Evolutionary conservation across 2,113 vertebrate genomes (phyloP).

Genomic region (Rostratula benghalensis): DNA sequence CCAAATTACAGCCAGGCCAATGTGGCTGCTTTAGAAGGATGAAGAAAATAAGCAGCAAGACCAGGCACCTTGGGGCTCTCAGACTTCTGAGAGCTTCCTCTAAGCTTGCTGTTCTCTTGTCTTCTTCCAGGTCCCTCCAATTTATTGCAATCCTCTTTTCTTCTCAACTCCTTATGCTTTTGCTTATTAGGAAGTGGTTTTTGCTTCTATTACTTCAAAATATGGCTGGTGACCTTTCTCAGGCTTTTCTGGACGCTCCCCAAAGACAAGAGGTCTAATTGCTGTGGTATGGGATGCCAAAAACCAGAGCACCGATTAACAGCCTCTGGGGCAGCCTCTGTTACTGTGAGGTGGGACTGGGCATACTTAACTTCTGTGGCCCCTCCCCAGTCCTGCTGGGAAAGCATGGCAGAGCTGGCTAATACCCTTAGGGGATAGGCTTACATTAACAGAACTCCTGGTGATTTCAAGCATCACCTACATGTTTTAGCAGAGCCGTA

Average conservation of each 20-base stretch:
- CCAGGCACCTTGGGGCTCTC: not conserved
- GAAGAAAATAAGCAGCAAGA: not conserved
- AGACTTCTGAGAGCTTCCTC: not conserved
- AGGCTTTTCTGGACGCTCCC: not conserved
- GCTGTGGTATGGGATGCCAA: not conserved
- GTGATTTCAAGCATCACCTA: not conserved
- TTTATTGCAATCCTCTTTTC: not conserved
- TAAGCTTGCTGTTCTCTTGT: not conserved
- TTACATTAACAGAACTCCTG: not conserved
- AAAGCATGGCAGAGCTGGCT: not conserved
- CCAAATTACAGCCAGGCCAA: not conserved
- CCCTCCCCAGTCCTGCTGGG: not conserved
- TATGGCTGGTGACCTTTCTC: not conserved
- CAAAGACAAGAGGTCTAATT: not conserved
- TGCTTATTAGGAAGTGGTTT: not conserved
- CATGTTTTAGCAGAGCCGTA: not conserved
- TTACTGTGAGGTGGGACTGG: not conserved
- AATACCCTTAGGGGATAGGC: not conserved
- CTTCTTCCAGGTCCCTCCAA: not conserved
- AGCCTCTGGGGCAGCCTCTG: not conserved
- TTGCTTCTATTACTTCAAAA: not conserved
- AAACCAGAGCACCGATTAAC: not conserved
- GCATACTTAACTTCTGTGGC: not conserved
- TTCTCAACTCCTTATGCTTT: not conserved
- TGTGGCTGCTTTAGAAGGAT: not conserved